Base-by-base conservation (phyloP, 2,888 invertebrate genomes). In the Xestia c-nigrum region DNA sequence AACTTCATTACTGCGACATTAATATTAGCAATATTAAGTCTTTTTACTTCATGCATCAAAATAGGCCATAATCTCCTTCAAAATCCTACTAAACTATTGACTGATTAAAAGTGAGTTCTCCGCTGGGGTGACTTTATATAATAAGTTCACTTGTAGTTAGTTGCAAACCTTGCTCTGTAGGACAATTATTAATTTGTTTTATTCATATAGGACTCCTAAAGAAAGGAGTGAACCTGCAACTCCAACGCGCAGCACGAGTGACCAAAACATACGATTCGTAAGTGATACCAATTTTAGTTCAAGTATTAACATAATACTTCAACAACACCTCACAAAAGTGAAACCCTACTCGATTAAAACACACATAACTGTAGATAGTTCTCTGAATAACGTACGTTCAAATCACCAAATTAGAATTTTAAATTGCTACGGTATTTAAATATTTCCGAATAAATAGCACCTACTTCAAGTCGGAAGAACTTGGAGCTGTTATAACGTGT, bases 181-280 rank as follows among this genome's bases (percentile, higher is more conserved):
- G 40, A 55, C 47, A 3, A 24, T 64, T 59, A 16, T 80, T 68
- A 61, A 38, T 38, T 80, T 66, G 52, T 52, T 1, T 40, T 21
- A 3, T 47, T 55, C 21, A 66, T 85, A 14, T 69, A 89, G 90
- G 80, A 21, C 65, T n/a, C 74, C 77, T 40, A 89, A 85, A 59
- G 89, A 87, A 31, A 85, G 82, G 66, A 85, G 85, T 12, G 85
- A 84, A 7, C 82, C 85, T 9, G 52, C 87, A 7, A 81, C 86
- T 40, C 84, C 85, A 0, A 80, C 89, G 40, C 81, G 75, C 65
- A 79, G 81, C 46, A 31, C 81, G 38, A 85, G 78, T 52, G 89
- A 88, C 50, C 84, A 87, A 50, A 88, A 88, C 43, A 81, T 88
- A 59, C 83, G 87, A 87, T 86, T 90, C 72, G 90, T 91, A 87